These are phyloP conservation scores for Siphamia tubifer DNA, from an alignment of 2,113 vertebrate species.

Conservation along the genomic window DNA sequence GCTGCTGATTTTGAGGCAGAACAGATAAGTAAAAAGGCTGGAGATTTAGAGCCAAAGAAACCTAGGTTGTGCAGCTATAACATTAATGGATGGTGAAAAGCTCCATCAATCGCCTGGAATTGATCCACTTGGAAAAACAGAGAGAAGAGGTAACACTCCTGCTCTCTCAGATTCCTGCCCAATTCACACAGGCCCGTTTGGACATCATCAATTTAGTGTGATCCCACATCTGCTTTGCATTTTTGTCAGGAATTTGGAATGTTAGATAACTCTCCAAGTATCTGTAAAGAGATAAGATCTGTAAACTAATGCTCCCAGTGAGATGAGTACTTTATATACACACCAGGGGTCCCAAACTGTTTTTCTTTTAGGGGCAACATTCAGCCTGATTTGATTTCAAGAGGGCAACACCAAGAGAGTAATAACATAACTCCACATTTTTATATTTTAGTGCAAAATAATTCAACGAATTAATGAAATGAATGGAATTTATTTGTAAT, in stretches of 20 bases:
- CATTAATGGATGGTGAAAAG: conserved; percentile 39
- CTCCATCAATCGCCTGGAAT: conserved; percentile 57
- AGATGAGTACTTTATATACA: no score
- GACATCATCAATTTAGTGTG: neutral
- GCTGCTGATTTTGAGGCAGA: conserved; percentile 41
- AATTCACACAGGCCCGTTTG: conserved; percentile 8
- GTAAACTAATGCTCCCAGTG: no score
- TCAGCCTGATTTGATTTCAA: no score
- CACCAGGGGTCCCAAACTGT: no score
- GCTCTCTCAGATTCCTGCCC: conserved; percentile 10
- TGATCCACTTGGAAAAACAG: conserved; percentile 43
- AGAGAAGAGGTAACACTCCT: conserved; percentile 29
- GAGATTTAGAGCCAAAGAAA: conserved; percentile 27
- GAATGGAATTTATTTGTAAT: no score
- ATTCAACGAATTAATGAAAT: no score
- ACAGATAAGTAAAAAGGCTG: conserved; percentile 33
- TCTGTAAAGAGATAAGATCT: no score
- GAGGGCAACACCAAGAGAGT: no score
- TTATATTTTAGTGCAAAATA: no score
- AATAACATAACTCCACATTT: no score
- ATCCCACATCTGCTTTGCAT: conserved; percentile 24
- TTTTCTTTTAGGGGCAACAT: no score
- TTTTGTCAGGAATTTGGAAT: conserved; percentile 4
- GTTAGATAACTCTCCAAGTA: conserved; percentile 5
- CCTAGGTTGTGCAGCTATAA: conserved; percentile 24